phyloP scores from a whole-genome alignment of 2,888 invertebrate species.

The Exephanes ischioxanthus region DNA sequence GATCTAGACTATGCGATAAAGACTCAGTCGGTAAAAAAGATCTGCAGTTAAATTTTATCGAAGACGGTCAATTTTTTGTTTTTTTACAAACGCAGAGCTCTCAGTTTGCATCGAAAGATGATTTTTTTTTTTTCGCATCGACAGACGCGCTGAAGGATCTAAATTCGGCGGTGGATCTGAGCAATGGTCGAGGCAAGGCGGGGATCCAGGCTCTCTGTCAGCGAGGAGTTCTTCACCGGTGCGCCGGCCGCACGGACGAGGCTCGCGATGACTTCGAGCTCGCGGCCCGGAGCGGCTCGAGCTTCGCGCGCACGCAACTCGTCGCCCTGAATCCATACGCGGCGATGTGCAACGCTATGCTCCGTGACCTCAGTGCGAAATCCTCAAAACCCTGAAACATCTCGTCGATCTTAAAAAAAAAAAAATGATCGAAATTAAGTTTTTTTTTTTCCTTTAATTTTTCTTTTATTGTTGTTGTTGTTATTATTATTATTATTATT shows the following conservation, averaged over 20 bases:
- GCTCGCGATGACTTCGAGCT: constrained; percentile 92
- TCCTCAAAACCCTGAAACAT: constrained; percentile 75
- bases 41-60: no score
- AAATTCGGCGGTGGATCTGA: constrained; percentile 90
- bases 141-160: constrained; percentile 92
- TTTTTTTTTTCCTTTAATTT: not conserved
- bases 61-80: no score
- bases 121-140: constrained; percentile 19
- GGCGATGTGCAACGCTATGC: constrained; percentile 97
- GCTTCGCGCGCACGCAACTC: constrained; percentile 94
- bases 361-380: constrained; percentile 91
- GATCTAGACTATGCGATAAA: no score
- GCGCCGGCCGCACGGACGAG: constrained; percentile 88
- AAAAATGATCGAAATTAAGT: not conserved
- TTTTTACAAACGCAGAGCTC: no score
- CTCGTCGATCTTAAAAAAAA: not conserved
- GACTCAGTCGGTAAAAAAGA: no score
- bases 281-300: constrained; percentile 93
- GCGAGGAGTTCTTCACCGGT: constrained; percentile 91
- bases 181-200: constrained; percentile 87
- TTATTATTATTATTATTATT: constrained; percentile 35
- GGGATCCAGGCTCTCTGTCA: constrained; percentile 94
- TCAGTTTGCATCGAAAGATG: no score
- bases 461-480: constrained; percentile 3
- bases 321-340: constrained; percentile 97